These are phyloP conservation scores for Vespertilio murinus DNA, from an alignment of 2,797 vertebrate species.

Conservation along the genomic window DNA sequence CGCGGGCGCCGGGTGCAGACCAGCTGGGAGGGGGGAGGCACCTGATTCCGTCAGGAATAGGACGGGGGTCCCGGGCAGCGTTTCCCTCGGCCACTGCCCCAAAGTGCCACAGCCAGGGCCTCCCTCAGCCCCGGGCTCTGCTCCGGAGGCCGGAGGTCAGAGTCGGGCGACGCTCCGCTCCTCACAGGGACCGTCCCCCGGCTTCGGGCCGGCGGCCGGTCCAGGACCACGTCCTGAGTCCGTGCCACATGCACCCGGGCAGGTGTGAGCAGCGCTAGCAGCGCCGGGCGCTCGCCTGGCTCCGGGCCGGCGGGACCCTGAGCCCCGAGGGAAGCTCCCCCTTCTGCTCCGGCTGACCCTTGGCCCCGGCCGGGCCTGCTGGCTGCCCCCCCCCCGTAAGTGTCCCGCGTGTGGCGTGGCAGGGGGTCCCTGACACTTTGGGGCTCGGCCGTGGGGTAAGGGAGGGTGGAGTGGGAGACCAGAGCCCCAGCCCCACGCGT, in stretches of 20 bases:
- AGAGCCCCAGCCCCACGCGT: not conserved
- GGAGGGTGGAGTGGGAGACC: not conserved
- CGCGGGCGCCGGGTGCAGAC: not conserved
- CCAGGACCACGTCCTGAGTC: too few relatives aligned
- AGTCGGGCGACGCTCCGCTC: too few relatives aligned
- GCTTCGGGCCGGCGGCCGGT: too few relatives aligned
- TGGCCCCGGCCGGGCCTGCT: not conserved
- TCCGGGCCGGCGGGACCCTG: not conserved
- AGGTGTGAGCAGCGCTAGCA: too few relatives aligned
- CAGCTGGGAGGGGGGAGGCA: too few relatives aligned
- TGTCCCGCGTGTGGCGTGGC: not conserved
- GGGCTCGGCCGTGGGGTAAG: not conserved
- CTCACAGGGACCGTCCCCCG: too few relatives aligned
- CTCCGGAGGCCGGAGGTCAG: not conserved
- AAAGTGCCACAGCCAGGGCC: rapidly evolving
- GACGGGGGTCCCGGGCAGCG: rapidly evolving
- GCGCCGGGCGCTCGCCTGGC: too few relatives aligned
- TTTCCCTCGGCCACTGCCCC: not conserved
- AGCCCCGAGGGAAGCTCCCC: not conserved
- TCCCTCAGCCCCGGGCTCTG: not conserved
- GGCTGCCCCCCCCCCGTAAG: not conserved
- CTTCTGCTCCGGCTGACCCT: not conserved
- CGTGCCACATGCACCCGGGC: too few relatives aligned
- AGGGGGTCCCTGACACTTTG: not conserved
- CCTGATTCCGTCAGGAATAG: not conserved